A percentile compares a stretch with the other conserved stretches of the same genome.
These are phyloP conservation scores for Xerus rutilus DNA, from an alignment of 2,797 vertebrate species.

Conservation along the genomic window DNA sequence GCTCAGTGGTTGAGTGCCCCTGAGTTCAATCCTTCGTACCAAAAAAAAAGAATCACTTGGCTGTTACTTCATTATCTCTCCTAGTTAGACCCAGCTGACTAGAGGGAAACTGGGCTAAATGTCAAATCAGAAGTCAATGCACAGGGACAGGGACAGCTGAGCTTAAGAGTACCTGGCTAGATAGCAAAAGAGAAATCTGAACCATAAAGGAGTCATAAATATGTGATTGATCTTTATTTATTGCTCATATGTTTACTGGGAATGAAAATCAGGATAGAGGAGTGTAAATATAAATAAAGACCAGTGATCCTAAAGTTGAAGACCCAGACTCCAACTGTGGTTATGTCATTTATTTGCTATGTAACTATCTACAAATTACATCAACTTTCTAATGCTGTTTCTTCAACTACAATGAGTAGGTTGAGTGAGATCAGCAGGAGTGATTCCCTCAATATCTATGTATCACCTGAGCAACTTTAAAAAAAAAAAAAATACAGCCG, in stretches of 20 bases:
- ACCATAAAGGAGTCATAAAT: conserved; percentile 12
- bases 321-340: conserved; percentile 2
- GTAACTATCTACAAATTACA: not conserved
- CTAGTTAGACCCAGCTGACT: conserved; percentile 78
- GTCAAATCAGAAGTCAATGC: conserved; percentile 59
- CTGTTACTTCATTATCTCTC: conserved; percentile 85
- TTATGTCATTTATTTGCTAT: conserved; percentile 36
- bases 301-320: not conserved
- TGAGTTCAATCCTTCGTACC: no score
- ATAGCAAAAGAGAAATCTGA: conserved; percentile 18
- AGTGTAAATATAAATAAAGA: not conserved
- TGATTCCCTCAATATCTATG: not conserved
- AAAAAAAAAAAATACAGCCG: no score
- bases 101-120: conserved; percentile 68
- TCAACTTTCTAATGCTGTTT: conserved; percentile 3
- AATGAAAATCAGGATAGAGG: not conserved
- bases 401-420: conserved; percentile 54
- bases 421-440: not conserved
- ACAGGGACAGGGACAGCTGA: conserved; percentile 56
- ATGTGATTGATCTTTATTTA: conserved; percentile 7
- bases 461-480: not conserved
- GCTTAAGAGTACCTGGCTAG: conserved; percentile 23
- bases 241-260: not conserved
- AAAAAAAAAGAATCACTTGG: conserved; percentile 73
- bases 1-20: no score